Percentiles rank a stretch among this genome's conserved stretches.
These are phyloP conservation scores for Aegotheles bennettii DNA, from an alignment of 2,113 vertebrate species.

Conservation along the genomic window DNA sequence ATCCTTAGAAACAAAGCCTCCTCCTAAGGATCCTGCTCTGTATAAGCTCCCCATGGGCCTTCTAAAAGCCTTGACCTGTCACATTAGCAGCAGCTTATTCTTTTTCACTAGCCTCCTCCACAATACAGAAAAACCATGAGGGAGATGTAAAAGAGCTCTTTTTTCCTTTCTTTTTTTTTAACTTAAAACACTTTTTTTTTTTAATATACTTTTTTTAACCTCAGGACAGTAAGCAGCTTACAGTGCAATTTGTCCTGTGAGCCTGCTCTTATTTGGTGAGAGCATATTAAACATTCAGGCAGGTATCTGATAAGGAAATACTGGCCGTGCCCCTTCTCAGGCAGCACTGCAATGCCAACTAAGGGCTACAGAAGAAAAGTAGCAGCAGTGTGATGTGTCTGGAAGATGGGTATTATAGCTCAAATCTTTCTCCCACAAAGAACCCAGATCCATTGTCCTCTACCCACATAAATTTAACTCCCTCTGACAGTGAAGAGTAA, in stretches of 20 bases:
- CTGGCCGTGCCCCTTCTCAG: neutral
- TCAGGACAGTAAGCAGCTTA: neutral
- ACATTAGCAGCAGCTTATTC: constrained; percentile 60
- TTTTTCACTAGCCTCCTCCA: constrained; percentile 17
- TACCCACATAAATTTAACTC: neutral
- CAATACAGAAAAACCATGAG: constrained; percentile 9
- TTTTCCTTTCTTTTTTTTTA: neutral
- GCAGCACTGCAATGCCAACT: neutral
- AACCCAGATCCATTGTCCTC: neutral
- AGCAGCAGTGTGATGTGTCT: neutral
- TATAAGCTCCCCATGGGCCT: constrained; percentile 47
- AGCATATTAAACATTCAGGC: neutral
- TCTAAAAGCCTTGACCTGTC: constrained; percentile 62
- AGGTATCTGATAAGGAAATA: constrained; percentile 1
- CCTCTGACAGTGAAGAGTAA: neutral
- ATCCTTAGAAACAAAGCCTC: constrained; percentile 57
- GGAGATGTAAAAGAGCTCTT: neutral
- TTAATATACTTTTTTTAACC: neutral
- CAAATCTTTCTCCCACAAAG: neutral
- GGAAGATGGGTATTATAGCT: neutral
- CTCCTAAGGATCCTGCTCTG: constrained; percentile 46
- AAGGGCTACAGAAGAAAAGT: neutral
- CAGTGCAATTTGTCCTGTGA: neutral
- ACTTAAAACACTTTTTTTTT: neutral
- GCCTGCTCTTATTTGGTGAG: neutral